Base-by-base conservation (phyloP, 2,797 vertebrate species). In the Pampus argenteus region DNA sequence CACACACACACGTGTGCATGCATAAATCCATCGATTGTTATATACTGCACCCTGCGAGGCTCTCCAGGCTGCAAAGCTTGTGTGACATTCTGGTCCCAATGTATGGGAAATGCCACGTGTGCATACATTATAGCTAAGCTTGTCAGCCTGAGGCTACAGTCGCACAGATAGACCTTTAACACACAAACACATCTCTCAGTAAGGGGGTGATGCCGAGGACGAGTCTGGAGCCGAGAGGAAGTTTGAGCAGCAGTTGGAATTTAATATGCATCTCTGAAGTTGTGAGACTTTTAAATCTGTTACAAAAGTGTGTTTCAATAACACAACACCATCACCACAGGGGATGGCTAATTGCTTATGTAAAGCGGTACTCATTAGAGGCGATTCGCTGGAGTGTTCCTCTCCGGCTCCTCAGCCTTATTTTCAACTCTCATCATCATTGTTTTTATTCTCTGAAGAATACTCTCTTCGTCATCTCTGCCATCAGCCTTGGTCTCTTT, bases 91-190 rank as follows among this genome's bases (percentile, higher is more conserved):
- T 78, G 48, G 55, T 83, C 25, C 59, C 73, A 79, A 90, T 84
- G 84, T 85, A 86, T 86, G 66, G 73, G 71, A 87, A 91, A 88
- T 79, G 85, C 52, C 82, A 88, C 62, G 62, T 48, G 64, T 73
- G 85, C 78, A 77, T 82, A 81, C 47, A 83, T 91, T 86, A 82
- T 56, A 67, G 54, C 52, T 17, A 15, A 51, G 40, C 57, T 54
- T 47, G 68, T 71, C 75, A 65, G 85, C 90, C 78, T 4, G 48
- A 61, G 79, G 87, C 74, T 40, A 58, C 65, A 70, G 63, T 78
- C 66, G 57, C 51, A 67, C 66, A 25, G 36, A 25, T 5, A 45
- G 70, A 86, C 74, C 77, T 88, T 84, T 79, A 83, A 51, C 71
- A 77, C 48, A 54, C 54, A 61, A 31, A 71, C 57, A 34, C 25